A percentile compares a stretch with the other conserved stretches of the same genome.
Conservation (phyloP, 1,140 invertebrate species). For the Hypsibius dujardini region DNA sequence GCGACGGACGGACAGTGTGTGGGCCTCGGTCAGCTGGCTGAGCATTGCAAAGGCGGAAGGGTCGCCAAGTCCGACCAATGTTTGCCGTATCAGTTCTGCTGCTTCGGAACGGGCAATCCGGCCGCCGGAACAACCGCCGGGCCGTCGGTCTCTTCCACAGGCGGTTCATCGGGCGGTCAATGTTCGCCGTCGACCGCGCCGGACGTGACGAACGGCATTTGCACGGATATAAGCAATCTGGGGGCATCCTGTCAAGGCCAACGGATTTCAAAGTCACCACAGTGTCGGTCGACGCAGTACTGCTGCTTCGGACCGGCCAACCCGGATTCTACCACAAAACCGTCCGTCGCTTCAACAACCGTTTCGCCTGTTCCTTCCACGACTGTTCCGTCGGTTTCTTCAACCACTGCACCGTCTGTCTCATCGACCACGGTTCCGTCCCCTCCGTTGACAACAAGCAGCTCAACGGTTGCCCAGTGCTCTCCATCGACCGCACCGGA, state of each 20-base stretch:
- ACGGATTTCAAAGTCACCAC: neutral
- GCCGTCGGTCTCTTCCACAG: neutral
- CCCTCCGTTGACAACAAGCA: too few relatives aligned
- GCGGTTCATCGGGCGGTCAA: neutral
- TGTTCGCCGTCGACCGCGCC: neutral
- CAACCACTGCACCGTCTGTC: too few relatives aligned
- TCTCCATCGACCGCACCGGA: neutral
- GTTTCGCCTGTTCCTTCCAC: too few relatives aligned
- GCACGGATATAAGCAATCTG: neutral
- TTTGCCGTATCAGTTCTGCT: slow-evolving; percentile 2
- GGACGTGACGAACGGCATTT: neutral
- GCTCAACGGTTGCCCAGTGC: neutral
- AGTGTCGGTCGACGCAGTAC: neutral
- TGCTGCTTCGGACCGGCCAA: neutral
- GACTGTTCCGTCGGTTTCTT: too few relatives aligned
- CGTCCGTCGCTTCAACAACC: too few relatives aligned
- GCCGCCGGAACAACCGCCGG: too few relatives aligned
- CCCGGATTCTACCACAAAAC: too few relatives aligned
- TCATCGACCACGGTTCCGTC: too few relatives aligned
- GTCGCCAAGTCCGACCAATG: neutral
- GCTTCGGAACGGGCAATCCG: neutral
- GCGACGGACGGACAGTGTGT: neutral
- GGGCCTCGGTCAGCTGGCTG: neutral
- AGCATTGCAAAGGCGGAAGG: neutral
- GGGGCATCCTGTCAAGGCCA: neutral